Evolutionary conservation across 2,888 invertebrate genomes (phyloP).

Genomic region (Marasmarcha lunaedactyla): DNA sequence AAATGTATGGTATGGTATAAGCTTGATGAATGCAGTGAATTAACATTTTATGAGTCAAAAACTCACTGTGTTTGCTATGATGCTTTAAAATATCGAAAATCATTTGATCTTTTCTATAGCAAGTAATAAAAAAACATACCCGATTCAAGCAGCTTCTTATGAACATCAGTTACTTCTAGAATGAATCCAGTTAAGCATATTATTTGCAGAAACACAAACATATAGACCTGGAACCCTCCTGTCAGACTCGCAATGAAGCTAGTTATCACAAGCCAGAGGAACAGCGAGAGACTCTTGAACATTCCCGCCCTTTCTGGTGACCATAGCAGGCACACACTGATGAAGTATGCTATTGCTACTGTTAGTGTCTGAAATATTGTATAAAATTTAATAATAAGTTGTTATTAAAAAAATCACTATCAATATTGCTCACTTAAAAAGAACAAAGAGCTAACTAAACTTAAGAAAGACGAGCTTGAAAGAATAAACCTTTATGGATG

Average conservation of each 20-base stretch:
- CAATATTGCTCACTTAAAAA: too few relatives aligned
- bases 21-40: too few relatives aligned
- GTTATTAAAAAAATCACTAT: not conserved
- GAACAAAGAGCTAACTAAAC: too few relatives aligned
- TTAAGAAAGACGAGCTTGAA: too few relatives aligned
- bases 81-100: too few relatives aligned
- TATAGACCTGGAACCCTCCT: constrained; percentile 81
- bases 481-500: too few relatives aligned
- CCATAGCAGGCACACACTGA: constrained; percentile 81
- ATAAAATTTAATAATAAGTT: constrained; percentile 1
- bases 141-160: constrained; percentile 60
- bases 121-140: not conserved
- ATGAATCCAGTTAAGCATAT: constrained; percentile 76
- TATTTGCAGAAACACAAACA: constrained; percentile 76
- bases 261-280: constrained; percentile 81
- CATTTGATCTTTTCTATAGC: too few relatives aligned
- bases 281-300: constrained; percentile 77
- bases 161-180: constrained; percentile 69
- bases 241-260: constrained; percentile 81
- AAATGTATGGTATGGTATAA: too few relatives aligned
- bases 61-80: too few relatives aligned
- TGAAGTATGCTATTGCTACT: constrained; percentile 76
- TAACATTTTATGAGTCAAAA: too few relatives aligned
- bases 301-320: constrained; percentile 74
- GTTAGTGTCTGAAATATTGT: constrained; percentile 73